Evolutionary conservation across 2,797 vertebrate genomes (phyloP), one percentile per base, ranked within the genome.

Genomic region (Galaxias olidus): DNA sequence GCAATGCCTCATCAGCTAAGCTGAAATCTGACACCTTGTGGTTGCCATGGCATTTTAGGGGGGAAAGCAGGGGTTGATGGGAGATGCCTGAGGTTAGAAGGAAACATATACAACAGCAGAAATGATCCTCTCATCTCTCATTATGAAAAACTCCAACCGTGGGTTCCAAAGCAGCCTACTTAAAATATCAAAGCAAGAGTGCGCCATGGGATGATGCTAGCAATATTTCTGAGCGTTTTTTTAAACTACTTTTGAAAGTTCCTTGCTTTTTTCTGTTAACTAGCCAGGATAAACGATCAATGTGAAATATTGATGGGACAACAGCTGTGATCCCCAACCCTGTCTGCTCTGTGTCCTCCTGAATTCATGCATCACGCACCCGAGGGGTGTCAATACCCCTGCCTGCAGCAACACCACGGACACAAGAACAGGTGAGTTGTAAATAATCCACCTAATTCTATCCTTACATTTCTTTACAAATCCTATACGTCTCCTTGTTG

Each of bases 351-450:
- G 61, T 43, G 18, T 10, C 48, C 75, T 88, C 79, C 91, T 92
- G 88, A 89, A 94, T 74, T 76, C 73, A 76, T 95, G 94, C 12
- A 72, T 82, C 57, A 84, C 90, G 0, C 90, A 89, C 48, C 76
- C 88, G 86, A 91, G 94, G 76, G 94, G 89, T 17, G 87, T 84
- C 46, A 61, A 79, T 77, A 89, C 90, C 47, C 92, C 93, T 0
- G 4, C 85, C 73, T 70, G 93, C 81, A 91, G 86, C 72, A 87
- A 86, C 83, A 94, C 87, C 20, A 84, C 93, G 68, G 88, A 93
- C 72, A 87, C 85, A 58, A 93, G 91, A 73, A 66, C 87, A 61
- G 94, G 96, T 98, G 92, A 94, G 79, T 83, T 61, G 56, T 64
- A 47, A 61, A 15, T 17, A 46, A 9, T 10, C 8, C 19, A 43